Base-by-base conservation (phyloP, 1,140 invertebrate species). In the Adoxophyes honmai region DNA sequence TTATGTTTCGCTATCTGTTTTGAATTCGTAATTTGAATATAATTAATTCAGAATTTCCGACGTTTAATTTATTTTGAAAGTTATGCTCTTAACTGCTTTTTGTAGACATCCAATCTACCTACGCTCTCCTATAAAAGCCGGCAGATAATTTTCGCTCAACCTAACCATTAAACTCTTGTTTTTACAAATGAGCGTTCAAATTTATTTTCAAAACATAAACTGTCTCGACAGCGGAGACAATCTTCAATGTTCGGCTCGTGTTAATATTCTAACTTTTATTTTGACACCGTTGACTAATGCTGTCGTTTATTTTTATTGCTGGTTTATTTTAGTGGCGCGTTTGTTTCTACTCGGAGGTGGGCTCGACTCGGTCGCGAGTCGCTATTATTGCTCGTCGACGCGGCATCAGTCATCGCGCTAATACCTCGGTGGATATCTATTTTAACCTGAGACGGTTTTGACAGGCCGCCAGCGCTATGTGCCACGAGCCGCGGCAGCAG, bases 211-310 rank as follows among this genome's bases (percentile, higher is more conserved):
- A 57, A 53, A 57, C 53, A 54, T 52, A 55, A 61, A 62, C 58
- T 52, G 57, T 39, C 55, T 52, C 52, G 21, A 54, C 64, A 58
- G 65, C 13, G 13, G 60, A 60, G 39, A 57, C 56, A 55, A 64
- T 65, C 59, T 64, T 72, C 44, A 64, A 66, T 62, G 71, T 71
- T 66, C 70, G 62, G 57, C 66, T 63, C 54, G 63, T 75, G 66
- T 81, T 73, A 75, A 81, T 73, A 78, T 70, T 73, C 64, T 66
- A 64, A 69, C 70, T 77, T 77, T 81, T 85, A 80, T 86, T 88
- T 84, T 86, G 83, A 84, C 86, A 84, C 59, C 72, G 78, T 72
- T 86, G 83, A 88, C 76, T 81, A 88, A 86, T 87, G 82, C 76
- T 67, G 66, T 71, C 81, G 80, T 85, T 88, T 87, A 88, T 86